A percentile compares a stretch with the other conserved stretches of the same genome.
Conservation (phyloP, 2,888 invertebrate genomes). For the Papilio elwesi region DNA sequence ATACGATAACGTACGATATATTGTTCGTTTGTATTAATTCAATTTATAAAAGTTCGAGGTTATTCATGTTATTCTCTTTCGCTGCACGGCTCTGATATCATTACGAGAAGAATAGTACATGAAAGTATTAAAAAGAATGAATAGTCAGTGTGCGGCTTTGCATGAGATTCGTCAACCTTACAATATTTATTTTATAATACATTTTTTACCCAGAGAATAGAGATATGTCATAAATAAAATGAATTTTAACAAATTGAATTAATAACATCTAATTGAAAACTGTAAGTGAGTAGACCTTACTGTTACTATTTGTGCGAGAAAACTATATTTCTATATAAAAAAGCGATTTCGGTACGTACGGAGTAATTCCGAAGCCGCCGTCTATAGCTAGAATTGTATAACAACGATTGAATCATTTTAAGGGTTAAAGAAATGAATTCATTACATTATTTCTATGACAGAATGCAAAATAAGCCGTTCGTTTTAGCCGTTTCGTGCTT, state of each 20-base stretch:
- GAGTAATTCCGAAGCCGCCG: too few species aligned
- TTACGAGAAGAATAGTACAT: constrained; percentile 3
- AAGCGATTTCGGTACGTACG: too few species aligned
- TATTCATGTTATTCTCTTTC: constrained; percentile 10
- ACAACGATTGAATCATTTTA: too few species aligned
- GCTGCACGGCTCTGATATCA: not conserved
- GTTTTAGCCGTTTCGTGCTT: not conserved
- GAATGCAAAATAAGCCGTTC: not conserved
- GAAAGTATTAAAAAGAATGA: not conserved
- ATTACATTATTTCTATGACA: too few species aligned
- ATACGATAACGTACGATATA: not conserved
- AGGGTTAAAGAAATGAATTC: too few species aligned
- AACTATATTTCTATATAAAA: too few species aligned
- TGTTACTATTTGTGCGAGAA: too few species aligned
- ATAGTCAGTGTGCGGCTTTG: not conserved
- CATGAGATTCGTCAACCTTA: not conserved
- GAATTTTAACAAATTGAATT: too few species aligned
- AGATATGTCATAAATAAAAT: not conserved
- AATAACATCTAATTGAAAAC: too few species aligned
- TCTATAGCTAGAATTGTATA: too few species aligned
- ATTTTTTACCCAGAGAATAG: not conserved
- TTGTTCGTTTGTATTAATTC: constrained; percentile 2
- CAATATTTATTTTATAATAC: not conserved
- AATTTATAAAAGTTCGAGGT: not conserved
- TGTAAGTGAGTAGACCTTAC: too few species aligned